Evolutionary conservation across 2,797 vertebrate genomes (phyloP).

Genomic region (Nyctalus aviator): DNA sequence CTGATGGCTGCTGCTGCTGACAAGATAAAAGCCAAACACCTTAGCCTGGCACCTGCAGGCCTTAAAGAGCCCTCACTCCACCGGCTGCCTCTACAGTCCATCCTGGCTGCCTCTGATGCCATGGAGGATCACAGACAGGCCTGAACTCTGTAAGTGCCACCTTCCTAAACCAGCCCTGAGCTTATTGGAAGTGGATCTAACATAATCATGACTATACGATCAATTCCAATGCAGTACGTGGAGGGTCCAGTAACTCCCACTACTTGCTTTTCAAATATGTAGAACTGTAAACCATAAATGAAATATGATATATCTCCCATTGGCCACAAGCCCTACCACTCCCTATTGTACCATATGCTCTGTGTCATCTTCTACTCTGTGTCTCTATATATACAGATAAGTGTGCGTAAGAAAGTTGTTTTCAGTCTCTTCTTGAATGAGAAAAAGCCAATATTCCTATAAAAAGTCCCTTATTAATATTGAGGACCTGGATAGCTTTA

Average conservation of each 20-base stretch:
- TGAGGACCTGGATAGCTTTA: background rate
- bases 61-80: background rate
- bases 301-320: background rate
- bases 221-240: too few relatives aligned
- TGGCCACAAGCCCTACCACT: background rate
- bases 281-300: background rate
- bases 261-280: background rate
- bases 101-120: background rate
- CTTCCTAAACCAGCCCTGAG: background rate
- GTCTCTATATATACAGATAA: background rate
- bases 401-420: background rate
- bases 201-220: background rate
- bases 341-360: background rate
- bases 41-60: background rate
- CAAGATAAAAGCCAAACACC: conserved; percentile 57
- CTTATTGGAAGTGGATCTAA: background rate
- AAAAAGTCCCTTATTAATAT: background rate
- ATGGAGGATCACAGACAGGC: rapidly evolving
- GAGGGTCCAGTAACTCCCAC: background rate
- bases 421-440: background rate
- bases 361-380: background rate
- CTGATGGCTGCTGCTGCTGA: conserved; percentile 38
- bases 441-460: background rate
- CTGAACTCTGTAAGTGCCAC: background rate
- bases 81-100: background rate